Evolutionary conservation across 1,140 invertebrate genomes (phyloP), one percentile per base, ranked within the genome.

Genomic region (Neodiprion pinetum): DNA sequence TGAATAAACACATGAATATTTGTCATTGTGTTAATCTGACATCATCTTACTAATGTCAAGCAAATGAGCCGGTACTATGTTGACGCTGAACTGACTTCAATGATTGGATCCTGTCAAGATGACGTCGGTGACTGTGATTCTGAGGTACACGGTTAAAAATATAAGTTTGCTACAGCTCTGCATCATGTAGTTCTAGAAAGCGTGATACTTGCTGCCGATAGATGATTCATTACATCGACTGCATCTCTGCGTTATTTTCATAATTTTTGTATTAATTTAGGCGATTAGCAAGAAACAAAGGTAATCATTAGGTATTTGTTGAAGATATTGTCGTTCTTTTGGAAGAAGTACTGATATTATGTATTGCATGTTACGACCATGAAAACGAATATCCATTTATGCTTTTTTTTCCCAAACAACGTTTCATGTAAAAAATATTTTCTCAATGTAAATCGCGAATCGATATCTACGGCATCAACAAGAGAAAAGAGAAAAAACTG

Each of bases 31-130:
- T 75, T 53, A 73, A 61, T n/a, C 28, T 23, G 53, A 53, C 28
- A 53, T 72, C 75, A 79, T 83, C 82, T 79, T 81, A 79, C 74
- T 81, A 79, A 83, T 83, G 85, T 89, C 88, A 91, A 93, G 92
- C 90, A 90, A 89, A 93, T 93, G 92, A 91, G 91, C 89, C 91
- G 91, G 84, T 92, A 93, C 90, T 93, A 91, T 89, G 90, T 93
- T 90, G 92, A 93, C 82, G 92, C 92, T 79, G 92, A 93, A 90
- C 90, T 93, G 87, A 92, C 91, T 84, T 91, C 92, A 84, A 93
- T 92, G 92, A 91, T 92, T 86, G 89, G 90, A 84, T 86, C 89
- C 74, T 89, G 89, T 85, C 90, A 91, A 89, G 91, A 92, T 84
- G 90, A 89, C 88, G 85, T 88, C 86, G 90, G 90, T 80, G 91